These are phyloP conservation scores for Ageneiosus marmoratus DNA, from an alignment of 2,113 vertebrate species.

Conservation along the genomic window DNA sequence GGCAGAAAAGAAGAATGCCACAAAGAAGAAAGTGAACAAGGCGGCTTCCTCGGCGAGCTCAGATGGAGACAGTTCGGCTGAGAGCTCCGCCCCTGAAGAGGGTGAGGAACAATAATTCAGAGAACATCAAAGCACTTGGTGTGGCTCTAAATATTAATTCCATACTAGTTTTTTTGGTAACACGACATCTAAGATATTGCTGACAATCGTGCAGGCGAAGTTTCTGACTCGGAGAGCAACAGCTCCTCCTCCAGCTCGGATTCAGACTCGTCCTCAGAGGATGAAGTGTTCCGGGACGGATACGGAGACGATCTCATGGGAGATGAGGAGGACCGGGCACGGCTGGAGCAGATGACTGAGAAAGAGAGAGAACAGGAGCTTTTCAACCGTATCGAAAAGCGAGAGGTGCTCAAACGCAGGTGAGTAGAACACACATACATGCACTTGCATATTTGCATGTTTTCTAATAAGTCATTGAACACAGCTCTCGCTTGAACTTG, in stretches of 20 bases:
- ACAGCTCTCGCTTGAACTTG: too few relatives aligned
- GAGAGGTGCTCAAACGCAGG: constrained; percentile 97
- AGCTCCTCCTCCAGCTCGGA: constrained; percentile 95
- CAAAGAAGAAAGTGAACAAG: constrained; percentile 87
- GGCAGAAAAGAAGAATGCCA: constrained; percentile 86
- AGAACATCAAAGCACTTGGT: too few relatives aligned
- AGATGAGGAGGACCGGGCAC: constrained; percentile 92
- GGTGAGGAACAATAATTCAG: constrained; percentile 70
- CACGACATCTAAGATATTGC: neutral
- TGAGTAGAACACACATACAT: constrained; percentile 57
- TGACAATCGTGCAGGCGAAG: constrained; percentile 79
- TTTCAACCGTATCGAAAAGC: constrained; percentile 96
- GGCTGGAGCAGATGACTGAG: constrained; percentile 97
- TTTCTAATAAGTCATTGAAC: too few relatives aligned
- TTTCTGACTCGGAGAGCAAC: constrained; percentile 96
- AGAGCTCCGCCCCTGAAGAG: constrained; percentile 96
- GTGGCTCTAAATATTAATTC: neutral
- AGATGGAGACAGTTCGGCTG: constrained; percentile 91
- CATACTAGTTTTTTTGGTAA: neutral
- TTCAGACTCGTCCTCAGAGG: constrained; percentile 94
- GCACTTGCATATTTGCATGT: too few relatives aligned
- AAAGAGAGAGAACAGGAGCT: constrained; percentile 97
- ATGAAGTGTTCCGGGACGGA: constrained; percentile 94
- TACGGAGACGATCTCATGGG: constrained; percentile 98
- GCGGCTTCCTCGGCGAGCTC: constrained; percentile 95